Evolutionary conservation across 2,888 invertebrate genomes (phyloP).

Genomic region (Minunthozetes semirufus): DNA sequence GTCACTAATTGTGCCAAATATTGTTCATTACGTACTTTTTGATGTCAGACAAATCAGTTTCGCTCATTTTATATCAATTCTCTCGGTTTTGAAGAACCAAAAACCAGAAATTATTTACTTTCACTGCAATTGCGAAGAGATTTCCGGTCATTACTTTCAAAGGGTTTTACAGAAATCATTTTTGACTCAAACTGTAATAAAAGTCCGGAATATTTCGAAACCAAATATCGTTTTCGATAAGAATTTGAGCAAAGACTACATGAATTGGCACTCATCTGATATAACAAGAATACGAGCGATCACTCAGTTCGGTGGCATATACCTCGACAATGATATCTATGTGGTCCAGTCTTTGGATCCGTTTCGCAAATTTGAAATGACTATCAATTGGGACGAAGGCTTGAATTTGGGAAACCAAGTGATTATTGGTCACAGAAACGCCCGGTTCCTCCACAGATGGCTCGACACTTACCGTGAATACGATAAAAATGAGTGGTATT

Average conservation of each 20-base stretch:
- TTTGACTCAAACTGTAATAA: conserved; percentile 24
- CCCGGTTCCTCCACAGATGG: conserved; percentile 48
- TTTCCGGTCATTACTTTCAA: conserved; percentile 43
- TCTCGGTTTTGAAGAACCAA: conserved; percentile 47
- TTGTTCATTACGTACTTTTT: conserved; percentile 48
- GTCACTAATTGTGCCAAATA: conserved; percentile 47
- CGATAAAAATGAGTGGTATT: conserved; percentile 45
- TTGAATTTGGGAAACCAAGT: conserved; percentile 47
- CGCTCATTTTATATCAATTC: conserved; percentile 46
- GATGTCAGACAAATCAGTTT: conserved; percentile 45
- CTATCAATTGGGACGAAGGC: conserved; percentile 47
- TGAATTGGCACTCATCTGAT: conserved; percentile 48
- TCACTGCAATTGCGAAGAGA: conserved; percentile 45
- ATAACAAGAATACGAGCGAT: conserved; percentile 47
- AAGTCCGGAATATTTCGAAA: conserved; percentile 41
- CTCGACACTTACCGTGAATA: conserved; percentile 47
- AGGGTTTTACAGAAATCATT: conserved; percentile 28
- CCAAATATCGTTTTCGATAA: too few relatives aligned
- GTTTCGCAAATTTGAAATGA: conserved; percentile 48
- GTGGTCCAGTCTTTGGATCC: conserved; percentile 47
- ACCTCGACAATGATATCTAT: conserved; percentile 48
- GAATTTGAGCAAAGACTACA: too few relatives aligned
- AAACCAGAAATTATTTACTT: conserved; percentile 46
- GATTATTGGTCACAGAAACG: conserved; percentile 47
- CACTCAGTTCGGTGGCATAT: conserved; percentile 48